Evolutionary conservation across 2,797 vertebrate genomes (phyloP).

Genomic region (Erpetoichthys calabaricus): DNA sequence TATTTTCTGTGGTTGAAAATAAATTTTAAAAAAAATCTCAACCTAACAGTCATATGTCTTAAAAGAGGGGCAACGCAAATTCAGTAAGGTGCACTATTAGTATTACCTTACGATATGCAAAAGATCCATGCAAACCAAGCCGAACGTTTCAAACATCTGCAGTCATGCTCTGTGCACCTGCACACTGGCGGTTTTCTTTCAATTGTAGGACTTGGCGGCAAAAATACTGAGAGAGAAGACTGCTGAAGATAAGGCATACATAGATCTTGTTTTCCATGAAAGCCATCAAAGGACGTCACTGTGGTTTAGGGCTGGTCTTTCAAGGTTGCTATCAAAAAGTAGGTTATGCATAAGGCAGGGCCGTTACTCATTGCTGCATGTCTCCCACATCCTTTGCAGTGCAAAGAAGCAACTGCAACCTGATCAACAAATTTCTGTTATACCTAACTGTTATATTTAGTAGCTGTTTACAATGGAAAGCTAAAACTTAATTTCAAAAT

Average conservation of each 20-base stretch:
- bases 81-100: no score
- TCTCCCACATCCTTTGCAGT: constrained; percentile 1
- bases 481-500: no score
- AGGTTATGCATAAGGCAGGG: constrained; percentile 3
- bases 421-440: no score
- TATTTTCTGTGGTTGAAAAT: no score
- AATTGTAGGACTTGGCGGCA: not conserved
- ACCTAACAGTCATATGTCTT: no score
- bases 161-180: not conserved
- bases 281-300: not conserved
- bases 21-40: no score
- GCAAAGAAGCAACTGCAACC: not conserved
- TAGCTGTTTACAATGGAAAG: no score
- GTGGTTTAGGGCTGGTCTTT: constrained; percentile 2
- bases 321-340: not conserved
- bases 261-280: constrained; percentile 3
- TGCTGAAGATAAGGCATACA: not conserved
- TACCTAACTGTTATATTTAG: no score
- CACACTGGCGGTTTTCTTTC: constrained; percentile 1
- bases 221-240: not conserved
- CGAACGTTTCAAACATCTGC: not conserved
- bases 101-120: no score
- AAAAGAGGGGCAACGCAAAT: no score
- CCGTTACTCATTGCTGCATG: not conserved
- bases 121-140: no score